Base-by-base conservation (phyloP, 2,113 vertebrate species). In the Paramisgurnus dabryanus region DNA sequence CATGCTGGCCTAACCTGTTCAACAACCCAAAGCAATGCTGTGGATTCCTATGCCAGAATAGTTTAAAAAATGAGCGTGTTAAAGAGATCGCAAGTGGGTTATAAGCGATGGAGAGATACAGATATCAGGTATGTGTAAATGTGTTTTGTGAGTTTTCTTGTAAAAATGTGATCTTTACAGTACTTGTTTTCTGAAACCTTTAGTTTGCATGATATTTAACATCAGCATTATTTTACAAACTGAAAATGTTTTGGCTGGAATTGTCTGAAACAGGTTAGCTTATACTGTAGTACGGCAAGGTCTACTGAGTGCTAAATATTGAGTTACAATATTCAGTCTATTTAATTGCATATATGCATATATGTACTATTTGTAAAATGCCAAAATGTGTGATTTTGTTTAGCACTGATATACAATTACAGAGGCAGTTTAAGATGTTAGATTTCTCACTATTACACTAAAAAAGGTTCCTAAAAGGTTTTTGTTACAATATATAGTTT, bases 81-180 rank as follows among this genome's bases (percentile, higher is more conserved):
- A 43, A 76, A 8, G 47, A 63, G 41, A 5, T n/a, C 43, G 9
- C 73, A 76, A 39, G 22, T 76, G 73, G 4, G 58, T 64, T 64
- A 76, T 22, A 64, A 76, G 17, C 60, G 60, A 4, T 76, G 73
- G 73, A 76, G 47, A 64, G 73, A 76, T 12, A 7, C 57, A 22
- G 57, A 74, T 6, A 74, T 50, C 13, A 76, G 73, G 73, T 76
- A 0, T 2, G 13, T 58, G 6, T 64, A 58, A 7, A 18, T 27
- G 11, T 74, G 9, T 61, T 61, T 45, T 15, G 41, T 74, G 57
- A 17, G 7, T 74, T 61, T 17, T 15, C 0, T 47, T 45, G 6
- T 45, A 13, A 27, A 43, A 58, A 18, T 58, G 55, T 58, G 4
- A 17, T 57, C 11, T n/a, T 39, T 5, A 58, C 11, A 15, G 4